Percentiles rank a stretch among this genome's conserved stretches.
Conservation (phyloP, 1,140 invertebrate species). For the Gryon sp. region DNA sequence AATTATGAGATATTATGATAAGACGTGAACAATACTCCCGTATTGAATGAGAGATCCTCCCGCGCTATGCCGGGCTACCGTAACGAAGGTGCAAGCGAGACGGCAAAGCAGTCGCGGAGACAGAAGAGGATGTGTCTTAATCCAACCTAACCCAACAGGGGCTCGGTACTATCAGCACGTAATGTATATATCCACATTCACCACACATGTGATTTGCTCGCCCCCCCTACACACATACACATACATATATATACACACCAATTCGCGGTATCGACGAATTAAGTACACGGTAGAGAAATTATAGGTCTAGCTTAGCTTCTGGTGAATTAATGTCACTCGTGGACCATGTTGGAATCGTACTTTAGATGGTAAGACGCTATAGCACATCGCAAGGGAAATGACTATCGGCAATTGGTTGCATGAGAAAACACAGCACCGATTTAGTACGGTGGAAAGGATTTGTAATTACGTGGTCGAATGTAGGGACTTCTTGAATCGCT, state of each 20-base stretch:
- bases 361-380: constrained; percentile 42
- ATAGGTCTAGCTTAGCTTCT: constrained; percentile 56
- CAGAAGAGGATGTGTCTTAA: constrained; percentile 60
- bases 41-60: constrained; percentile 79
- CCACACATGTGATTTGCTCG: constrained; percentile 42
- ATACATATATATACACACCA: too few species aligned
- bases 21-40: constrained; percentile 79
- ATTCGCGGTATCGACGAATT: constrained; percentile 63
- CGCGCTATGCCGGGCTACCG: constrained; percentile 41
- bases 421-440: constrained; percentile 70
- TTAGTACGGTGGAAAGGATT: constrained; percentile 68
- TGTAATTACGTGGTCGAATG: constrained; percentile 72
- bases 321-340: constrained; percentile 62
- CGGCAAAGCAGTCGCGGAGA: constrained; percentile 35
- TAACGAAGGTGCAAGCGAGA: constrained; percentile 53
- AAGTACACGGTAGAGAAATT: constrained; percentile 46
- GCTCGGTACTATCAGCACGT: constrained; percentile 50
- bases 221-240: too few species aligned
- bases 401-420: constrained; percentile 50
- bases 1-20: constrained; percentile 81
- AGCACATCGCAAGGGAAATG: constrained; percentile 42
- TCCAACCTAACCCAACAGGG: constrained; percentile 53
- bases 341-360: constrained; percentile 55
- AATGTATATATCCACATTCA: constrained; percentile 46
- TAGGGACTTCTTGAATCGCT: constrained; percentile 71